Base-by-base conservation (phyloP, 2,797 vertebrate genomes). In the Mionectes olivaceus region DNA sequence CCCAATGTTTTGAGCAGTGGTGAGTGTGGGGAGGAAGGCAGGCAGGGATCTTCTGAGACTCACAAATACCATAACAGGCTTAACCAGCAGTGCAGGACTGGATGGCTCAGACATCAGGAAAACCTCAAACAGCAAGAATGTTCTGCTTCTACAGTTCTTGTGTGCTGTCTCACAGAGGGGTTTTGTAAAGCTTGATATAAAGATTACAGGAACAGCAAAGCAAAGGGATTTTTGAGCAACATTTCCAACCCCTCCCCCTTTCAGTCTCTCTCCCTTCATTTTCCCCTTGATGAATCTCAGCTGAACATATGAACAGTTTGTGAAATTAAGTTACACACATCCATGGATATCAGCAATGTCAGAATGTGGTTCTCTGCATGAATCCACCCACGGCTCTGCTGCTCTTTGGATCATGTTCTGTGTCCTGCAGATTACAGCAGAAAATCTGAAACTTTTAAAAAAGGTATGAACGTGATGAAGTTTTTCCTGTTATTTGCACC, bases 221-320 rank as follows among this genome's bases (percentile, higher is more conserved):
- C 9, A 76, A 60, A 78, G 24, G 18, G 12, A 41, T 47, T 70
- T 76, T 35, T 35, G 12, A 69, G 56, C 49, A 63, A 17, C 35
- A 35, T 35, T 35, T 35, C 35, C 35, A 35, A 9, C 35, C 35
- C 35, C 35, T 35, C 35, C 35, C 35, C 13, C 25, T 50, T 46
- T 37, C n/a, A 41, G 6, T 46, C 41, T 60, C 24, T 11, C 8
- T 67, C 14, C 35, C 6, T 81, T 27, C 14, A 16, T 88, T 56
- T 73, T 57, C 22, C 33, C 76, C 28, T 68, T 39, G 9, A 57
- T 75, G 24, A 39, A 19, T 19, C 27, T n/a, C 59, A 89, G 39
- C 11, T 33, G 33, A 87, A 18, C 3, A 8, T 2, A 35, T 0
- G 10, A 76, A 79, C 18, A 32, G 0, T 0, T 5, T 30, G 13